These are phyloP conservation scores for Paramormyrops hopkinsi DNA, from an alignment of 2,797 vertebrate genomes.

Conservation along the genomic window DNA sequence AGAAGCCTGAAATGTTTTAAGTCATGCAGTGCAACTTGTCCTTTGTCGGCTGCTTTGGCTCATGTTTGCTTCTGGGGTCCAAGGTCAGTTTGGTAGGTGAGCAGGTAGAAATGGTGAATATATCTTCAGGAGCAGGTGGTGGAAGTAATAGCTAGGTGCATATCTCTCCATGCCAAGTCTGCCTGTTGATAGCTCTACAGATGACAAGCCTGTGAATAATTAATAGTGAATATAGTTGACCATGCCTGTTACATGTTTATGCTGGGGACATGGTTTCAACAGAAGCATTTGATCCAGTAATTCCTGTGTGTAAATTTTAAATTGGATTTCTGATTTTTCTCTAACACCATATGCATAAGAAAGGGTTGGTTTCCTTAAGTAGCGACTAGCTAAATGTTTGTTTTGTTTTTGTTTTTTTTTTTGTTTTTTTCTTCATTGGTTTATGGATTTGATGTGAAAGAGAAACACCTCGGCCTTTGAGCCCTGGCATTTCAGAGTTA, in stretches of 20 bases:
- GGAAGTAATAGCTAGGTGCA: background rate
- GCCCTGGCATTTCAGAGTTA: slow-evolving; percentile 8
- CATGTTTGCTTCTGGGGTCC: background rate
- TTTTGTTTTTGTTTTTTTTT: background rate
- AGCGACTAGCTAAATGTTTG: background rate
- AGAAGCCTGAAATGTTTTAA: background rate
- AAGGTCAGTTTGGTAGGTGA: background rate
- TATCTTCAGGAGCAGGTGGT: background rate
- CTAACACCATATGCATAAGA: background rate
- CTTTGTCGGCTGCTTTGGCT: background rate
- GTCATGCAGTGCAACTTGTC: background rate
- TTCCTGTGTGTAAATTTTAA: background rate
- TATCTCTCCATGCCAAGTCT: slow-evolving; percentile 39
- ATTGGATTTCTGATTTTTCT: background rate
- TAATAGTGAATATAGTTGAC: slow-evolving; percentile 55
- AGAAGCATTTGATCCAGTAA: background rate
- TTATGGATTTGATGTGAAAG: slow-evolving; percentile 8
- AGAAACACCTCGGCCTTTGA: background rate
- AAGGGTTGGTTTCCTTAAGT: background rate
- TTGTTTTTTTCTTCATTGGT: background rate
- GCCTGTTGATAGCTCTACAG: slow-evolving; percentile 65
- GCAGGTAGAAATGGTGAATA: background rate
- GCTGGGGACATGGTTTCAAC: background rate
- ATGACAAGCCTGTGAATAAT: slow-evolving; percentile 64
- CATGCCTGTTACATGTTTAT: background rate